Evolutionary conservation across 2,888 invertebrate species (phyloP).

Genomic region (Sesia bembeciformis): DNA sequence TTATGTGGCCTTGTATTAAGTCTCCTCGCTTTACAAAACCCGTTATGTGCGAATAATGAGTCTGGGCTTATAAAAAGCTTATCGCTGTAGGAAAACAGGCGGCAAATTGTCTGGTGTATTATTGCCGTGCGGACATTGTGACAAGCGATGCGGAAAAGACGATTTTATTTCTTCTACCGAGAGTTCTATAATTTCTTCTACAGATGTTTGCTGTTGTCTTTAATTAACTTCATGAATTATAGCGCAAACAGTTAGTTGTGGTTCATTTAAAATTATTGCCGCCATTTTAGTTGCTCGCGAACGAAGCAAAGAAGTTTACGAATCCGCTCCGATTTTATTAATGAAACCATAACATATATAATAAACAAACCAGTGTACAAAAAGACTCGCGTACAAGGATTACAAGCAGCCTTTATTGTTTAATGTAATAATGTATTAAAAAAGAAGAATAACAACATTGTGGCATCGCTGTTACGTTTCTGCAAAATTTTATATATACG

Average conservation of each 20-base stretch:
- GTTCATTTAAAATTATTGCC: no score
- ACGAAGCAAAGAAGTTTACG: no score
- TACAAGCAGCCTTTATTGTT: not conserved
- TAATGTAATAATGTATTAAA: not conserved
- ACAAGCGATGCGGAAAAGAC: not conserved
- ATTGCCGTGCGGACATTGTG: not conserved
- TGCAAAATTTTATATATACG: no score
- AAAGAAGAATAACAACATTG: not conserved
- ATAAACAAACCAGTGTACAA: not conserved
- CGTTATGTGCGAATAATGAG: constrained; percentile 5
- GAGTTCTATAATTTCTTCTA: no score
- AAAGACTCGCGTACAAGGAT: not conserved
- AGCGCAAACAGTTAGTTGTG: no score
- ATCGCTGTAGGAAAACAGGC: constrained; percentile 4
- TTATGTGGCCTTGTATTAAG: not conserved
- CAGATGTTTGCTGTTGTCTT: no score
- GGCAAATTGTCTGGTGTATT: constrained; percentile 4
- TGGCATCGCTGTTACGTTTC: not conserved
- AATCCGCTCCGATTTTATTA: not conserved
- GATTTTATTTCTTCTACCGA: no score
- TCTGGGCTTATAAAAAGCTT: constrained; percentile 5
- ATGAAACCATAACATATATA: not conserved
- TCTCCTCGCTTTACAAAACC: not conserved
- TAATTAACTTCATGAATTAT: no score
- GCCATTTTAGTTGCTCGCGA: no score